Base-by-base conservation (phyloP, 2,888 invertebrate species). In the Epistrophella euchroma region DNA sequence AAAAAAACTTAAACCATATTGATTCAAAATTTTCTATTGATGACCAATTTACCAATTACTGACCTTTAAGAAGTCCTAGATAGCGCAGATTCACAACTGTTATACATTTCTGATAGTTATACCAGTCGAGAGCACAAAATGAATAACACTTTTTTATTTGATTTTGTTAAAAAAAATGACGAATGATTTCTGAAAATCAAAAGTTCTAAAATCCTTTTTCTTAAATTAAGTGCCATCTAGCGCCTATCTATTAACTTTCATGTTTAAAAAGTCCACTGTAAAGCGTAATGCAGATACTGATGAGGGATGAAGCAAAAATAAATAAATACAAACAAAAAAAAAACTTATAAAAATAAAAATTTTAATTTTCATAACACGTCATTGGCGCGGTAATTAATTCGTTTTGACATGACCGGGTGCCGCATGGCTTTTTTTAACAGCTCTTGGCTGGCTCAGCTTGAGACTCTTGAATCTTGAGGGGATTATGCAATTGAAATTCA, bases 401-500 rank as follows among this genome's bases (percentile, higher is more conserved):
- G 45, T 76, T 85, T 81, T 76, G 85, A 85, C 85, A 80, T 76
- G 85, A 81, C 85, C 80, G 76, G 85, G 80, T 71, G 76, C 68
- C 76, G 76, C 76, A 76, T 76, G 68, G 47, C 37, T 70, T n/a
- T n/a, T n/a, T n/a, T 58, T 35, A 58, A 47, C 52, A 52, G 25
- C 47, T 66, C 66, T 66, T 64, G 45, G 64, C 66, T 47, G 60
- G 60, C 47, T 62, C 64, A 40, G 75, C 64, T 74, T 62, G 40
- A 64, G 55, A 64, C 66, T 66, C 76, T 76, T 68, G 28, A 50
- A 35, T 75, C 76, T 76, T 68, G 32, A 50, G 52, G 68, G 70
- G 15, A 62, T 78, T 78, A 78, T 78, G 78, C 72, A 78, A 78
- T 78, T 78, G 62, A 72, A 72, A 78, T 78, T 60, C 78, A 72